phyloP scores from a whole-genome alignment of 2,888 invertebrate genomes.

The Cephus runcator region DNA sequence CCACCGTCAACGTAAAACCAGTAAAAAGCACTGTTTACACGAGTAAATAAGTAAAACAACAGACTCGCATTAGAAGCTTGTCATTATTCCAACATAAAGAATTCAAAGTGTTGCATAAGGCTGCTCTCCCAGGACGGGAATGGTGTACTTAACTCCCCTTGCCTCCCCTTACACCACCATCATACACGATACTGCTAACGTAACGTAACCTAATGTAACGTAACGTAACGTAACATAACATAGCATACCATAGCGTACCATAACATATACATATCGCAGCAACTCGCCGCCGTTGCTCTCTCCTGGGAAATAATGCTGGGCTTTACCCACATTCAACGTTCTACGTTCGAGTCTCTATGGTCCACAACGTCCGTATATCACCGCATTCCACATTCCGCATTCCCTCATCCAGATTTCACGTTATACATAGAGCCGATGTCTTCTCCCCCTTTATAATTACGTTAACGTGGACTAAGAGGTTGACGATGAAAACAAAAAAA shows the following conservation, averaged over 20 bases:
- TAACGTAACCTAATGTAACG: slow-evolving; percentile 19
- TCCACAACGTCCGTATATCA: no score
- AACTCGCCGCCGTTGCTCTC: slow-evolving; percentile 13
- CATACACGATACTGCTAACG: neutral
- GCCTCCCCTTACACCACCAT: neutral
- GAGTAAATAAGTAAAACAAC: slow-evolving; percentile 35
- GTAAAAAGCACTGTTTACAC: slow-evolving; percentile 10
- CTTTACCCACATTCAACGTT: slow-evolving; percentile 16
- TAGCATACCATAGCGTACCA: slow-evolving; percentile 3
- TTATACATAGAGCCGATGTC: no score
- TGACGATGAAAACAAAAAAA: no score
- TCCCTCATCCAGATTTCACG: no score
- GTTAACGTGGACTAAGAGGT: no score
- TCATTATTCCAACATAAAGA: slow-evolving; percentile 53
- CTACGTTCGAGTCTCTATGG: no score
- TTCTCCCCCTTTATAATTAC: no score
- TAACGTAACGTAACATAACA: slow-evolving; percentile 16
- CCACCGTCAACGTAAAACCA: no score
- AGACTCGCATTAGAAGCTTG: slow-evolving; percentile 33
- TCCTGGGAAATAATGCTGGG: slow-evolving; percentile 38
- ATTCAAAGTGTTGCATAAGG: slow-evolving; percentile 46
- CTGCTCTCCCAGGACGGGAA: slow-evolving; percentile 22
- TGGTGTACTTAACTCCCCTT: slow-evolving; percentile 23
- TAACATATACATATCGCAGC: slow-evolving; percentile 7
- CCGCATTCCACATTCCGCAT: no score